Conservation (phyloP, 1,140 invertebrate genomes). For the Tenebrio molitor region DNA sequence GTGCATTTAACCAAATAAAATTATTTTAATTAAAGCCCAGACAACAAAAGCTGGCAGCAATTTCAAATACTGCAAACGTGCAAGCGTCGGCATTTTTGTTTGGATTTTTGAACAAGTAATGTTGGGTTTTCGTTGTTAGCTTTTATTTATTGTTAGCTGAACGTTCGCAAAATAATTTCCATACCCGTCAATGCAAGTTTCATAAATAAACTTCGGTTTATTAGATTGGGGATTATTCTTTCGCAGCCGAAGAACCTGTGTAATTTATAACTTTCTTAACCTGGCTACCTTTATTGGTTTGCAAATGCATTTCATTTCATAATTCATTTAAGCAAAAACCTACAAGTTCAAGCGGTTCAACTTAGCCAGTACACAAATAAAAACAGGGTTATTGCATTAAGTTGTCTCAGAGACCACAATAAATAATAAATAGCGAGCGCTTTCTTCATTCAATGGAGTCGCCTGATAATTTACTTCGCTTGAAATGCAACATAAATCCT, state of each 20-base stretch:
- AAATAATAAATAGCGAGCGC: slow-evolving; percentile 44
- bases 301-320: slow-evolving; percentile 46
- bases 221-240: slow-evolving; percentile 7
- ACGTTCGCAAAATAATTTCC: too few relatives aligned
- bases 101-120: slow-evolving; percentile 28
- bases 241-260: background rate
- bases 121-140: too few relatives aligned
- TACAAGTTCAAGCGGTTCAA: slow-evolving; percentile 38
- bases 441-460: slow-evolving; percentile 37
- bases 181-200: too few relatives aligned
- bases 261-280: slow-evolving; percentile 32
- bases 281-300: slow-evolving; percentile 41
- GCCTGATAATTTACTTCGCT: slow-evolving; percentile 35
- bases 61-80: slow-evolving; percentile 4
- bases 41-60: background rate
- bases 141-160: too few relatives aligned
- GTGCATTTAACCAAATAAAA: slow-evolving; percentile 40
- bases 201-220: background rate
- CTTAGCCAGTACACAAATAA: slow-evolving; percentile 40
- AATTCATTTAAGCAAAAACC: slow-evolving; percentile 42
- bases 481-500: slow-evolving; percentile 40
- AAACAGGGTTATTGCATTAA: slow-evolving; percentile 45
- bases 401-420: slow-evolving; percentile 44
- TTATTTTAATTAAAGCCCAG: slow-evolving; percentile 21
- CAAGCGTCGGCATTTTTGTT: slow-evolving; percentile 3